Base-by-base conservation (phyloP, 2,797 vertebrate genomes). In the Steatocranus sp. region DNA sequence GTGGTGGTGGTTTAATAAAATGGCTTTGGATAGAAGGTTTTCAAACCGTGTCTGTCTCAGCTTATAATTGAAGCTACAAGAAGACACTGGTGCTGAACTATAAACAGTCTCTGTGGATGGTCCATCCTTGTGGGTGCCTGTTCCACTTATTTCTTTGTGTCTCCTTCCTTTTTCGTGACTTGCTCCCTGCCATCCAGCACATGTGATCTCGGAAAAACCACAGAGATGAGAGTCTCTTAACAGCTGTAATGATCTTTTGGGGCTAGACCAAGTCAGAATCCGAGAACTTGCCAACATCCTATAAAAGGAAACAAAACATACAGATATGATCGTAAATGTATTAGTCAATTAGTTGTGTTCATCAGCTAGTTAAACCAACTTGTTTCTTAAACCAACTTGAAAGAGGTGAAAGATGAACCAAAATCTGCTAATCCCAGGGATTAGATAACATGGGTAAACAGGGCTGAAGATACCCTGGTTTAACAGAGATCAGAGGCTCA, bases 211-310 rank as follows among this genome's bases (percentile, higher is more conserved):
- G 18, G 81, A 81, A 49, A 78, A 32, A 68, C 84, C 81, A 68
- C 75, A 75, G 7, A 86, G 30, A 49, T 70, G 81, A 17, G 75
- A 50, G n/a, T 93, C 90, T 87, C 84, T 92, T 23, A 87, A 11
- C 7, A 87, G 82, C 70, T 91, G 61, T 34, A 88, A 38, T 8
- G 83, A 73, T 70, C 93, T 88, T 41, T 75, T 14, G 25, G 91
- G 68, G 83, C 90, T 91, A 27, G 89, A 70, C 80, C 90, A 84
- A 5, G 68, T 63, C 85, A 92, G 83, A 79, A 93, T 79, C 36
- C 86, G 91, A 53, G 84, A 82, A 70, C 78, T 81, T 82, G 93
- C 84, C 38, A 95, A 93, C 96, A 97, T 97, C 88, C 94, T 97
- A 38, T 5, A 32, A 51, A 78, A 76, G 86, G 7, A 83, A 79